Percentiles rank a stretch among this genome's conserved stretches.
phyloP scores from a whole-genome alignment of 2,888 invertebrate species.

The Mythimna impura region DNA sequence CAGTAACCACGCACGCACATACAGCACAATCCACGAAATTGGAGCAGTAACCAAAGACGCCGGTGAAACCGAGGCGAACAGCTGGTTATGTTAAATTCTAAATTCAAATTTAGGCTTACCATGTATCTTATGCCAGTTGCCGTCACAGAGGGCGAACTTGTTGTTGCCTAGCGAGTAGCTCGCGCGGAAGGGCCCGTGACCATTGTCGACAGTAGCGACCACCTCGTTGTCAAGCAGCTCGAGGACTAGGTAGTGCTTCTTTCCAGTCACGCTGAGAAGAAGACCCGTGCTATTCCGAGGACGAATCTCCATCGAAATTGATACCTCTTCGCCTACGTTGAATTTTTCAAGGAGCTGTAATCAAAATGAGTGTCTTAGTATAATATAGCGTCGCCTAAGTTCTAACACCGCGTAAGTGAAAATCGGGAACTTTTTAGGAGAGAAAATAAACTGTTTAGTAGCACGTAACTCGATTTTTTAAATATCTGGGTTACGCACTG shows the following conservation, averaged over 20 bases:
- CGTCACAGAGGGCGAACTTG: constrained; percentile 96
- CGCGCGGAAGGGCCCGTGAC: constrained; percentile 94
- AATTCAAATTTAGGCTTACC: constrained; percentile 85
- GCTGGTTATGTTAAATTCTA: no score
- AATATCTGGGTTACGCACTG: no score
- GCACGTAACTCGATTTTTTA: no score
- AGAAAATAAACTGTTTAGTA: no score
- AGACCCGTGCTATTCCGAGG: constrained; percentile 96
- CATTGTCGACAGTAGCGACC: constrained; percentile 95
- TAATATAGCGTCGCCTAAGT: background rate
- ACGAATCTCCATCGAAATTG: constrained; percentile 95
- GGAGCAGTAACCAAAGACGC: no score
- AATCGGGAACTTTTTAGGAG: no score
- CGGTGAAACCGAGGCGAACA: no score
- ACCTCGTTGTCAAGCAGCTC: constrained; percentile 97
- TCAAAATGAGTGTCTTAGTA: background rate
- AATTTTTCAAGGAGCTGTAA: constrained; percentile 92
- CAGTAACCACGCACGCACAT: no score
- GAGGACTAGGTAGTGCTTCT: constrained; percentile 95
- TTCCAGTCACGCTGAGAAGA: constrained; percentile 96
- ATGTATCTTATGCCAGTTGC: constrained; percentile 97
- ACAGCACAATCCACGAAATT: no score
- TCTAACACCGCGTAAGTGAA: no score
- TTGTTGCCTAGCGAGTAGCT: constrained; percentile 92
- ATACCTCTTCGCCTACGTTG: constrained; percentile 94